A percentile compares a stretch with the other conserved stretches of the same genome.
Evolutionary conservation across 1,140 invertebrate genomes (phyloP).

Genomic region (Vollenhovia emeryi): DNA sequence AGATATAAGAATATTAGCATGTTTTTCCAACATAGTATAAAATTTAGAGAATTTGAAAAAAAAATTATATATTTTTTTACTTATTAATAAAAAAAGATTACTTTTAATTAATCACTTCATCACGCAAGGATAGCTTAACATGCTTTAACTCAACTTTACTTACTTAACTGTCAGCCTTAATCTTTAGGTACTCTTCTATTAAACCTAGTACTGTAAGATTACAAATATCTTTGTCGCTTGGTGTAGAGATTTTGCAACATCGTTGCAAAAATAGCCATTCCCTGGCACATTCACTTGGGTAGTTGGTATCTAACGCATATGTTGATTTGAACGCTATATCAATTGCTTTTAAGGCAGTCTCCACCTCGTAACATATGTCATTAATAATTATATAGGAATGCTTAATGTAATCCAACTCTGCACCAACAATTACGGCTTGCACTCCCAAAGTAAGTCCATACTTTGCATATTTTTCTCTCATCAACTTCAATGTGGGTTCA

Average conservation of each 20-base stretch:
- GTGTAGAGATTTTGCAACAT: no score
- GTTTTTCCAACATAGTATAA: not conserved
- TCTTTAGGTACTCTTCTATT: no score
- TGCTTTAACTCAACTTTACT: no score
- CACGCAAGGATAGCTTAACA: no score
- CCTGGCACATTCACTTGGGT: not conserved
- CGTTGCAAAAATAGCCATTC: not conserved
- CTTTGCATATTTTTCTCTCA: not conserved
- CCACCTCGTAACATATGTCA: not conserved
- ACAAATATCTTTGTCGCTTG: not conserved
- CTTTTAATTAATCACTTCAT: no score
- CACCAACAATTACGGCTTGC: not conserved
- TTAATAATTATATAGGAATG: not conserved
- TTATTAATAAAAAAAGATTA: no score
- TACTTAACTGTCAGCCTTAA: no score
- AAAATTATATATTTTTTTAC: no score
- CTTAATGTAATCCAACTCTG: not conserved
- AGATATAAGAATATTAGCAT: not conserved
- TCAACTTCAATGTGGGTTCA: not conserved
- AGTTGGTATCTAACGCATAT: not conserved
- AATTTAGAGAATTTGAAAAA: no score
- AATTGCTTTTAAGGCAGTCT: not conserved
- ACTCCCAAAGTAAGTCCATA: not conserved
- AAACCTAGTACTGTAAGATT: not conserved
- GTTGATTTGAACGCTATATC: not conserved